phyloP scores from a whole-genome alignment of 2,113 vertebrate genomes.

The Eulacestoma nigropectus region DNA sequence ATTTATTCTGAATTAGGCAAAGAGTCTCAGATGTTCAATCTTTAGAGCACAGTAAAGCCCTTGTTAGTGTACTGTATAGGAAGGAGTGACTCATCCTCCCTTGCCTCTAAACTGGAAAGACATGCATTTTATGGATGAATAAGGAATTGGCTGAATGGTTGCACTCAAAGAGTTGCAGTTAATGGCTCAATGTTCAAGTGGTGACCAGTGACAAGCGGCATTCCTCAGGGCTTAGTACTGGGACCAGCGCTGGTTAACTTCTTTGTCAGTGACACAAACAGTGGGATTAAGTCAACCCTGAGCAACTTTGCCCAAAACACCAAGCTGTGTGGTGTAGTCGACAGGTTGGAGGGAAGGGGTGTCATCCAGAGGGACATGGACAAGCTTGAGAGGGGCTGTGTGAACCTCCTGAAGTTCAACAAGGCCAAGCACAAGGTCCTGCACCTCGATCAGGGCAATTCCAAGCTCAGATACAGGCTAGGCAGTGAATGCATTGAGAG shows the following conservation, averaged over 20 bases:
- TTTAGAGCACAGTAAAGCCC: neutral
- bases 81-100: neutral
- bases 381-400: neutral
- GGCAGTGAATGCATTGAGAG: neutral
- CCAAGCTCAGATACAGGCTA: neutral
- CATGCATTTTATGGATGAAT: neutral
- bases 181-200: rapidly evolving
- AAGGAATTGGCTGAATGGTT: neutral
- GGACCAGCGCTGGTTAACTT: rapidly evolving
- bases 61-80: neutral
- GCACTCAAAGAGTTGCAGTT: neutral
- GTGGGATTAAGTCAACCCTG: neutral
- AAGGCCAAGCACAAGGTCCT: neutral
- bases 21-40: neutral
- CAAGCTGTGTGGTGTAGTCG: rapidly evolving
- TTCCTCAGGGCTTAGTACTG: neutral
- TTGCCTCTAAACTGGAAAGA: neutral
- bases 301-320: neutral
- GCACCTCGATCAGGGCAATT: rapidly evolving
- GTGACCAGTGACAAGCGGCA: neutral
- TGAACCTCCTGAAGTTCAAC: neutral
- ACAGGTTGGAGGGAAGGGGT: neutral
- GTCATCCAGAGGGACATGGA: neutral
- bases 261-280: rapidly evolving
- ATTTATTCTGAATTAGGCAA: neutral